phyloP scores from a whole-genome alignment of 2,113 vertebrate genomes.

The Boleophthalmus pectinirostris region DNA sequence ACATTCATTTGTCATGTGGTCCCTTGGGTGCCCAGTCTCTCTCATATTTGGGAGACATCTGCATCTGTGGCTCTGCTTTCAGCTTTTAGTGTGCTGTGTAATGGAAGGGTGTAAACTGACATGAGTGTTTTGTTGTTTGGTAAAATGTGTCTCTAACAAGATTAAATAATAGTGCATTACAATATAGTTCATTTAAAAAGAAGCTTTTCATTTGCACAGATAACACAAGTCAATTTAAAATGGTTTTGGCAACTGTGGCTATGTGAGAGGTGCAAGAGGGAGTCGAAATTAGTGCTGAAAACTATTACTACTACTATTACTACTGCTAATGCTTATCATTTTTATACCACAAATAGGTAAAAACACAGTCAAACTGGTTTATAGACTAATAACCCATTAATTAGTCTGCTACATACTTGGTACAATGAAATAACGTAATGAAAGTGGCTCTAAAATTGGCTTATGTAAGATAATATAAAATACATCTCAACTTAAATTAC shows the following conservation, averaged over 20 bases:
- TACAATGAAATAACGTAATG: no score
- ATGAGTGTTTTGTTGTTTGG: neutral
- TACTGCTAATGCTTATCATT: neutral
- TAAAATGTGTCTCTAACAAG: conserved; percentile 6
- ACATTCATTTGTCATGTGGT: neutral
- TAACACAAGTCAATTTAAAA: conserved; percentile 3
- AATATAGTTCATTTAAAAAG: neutral
- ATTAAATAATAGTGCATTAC: conserved; percentile 6
- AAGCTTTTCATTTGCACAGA: conserved; percentile 17
- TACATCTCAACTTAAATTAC: no score
- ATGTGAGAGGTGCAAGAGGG: neutral
- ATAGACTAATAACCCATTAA: neutral
- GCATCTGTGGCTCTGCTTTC: neutral
- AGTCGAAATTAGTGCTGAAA: neutral
- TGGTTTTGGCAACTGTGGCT: neutral
- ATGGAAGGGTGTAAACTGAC: neutral
- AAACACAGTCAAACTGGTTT: neutral
- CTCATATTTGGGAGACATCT: neutral
- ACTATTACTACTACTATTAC: neutral
- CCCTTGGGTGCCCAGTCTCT: neutral
- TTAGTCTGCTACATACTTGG: no score
- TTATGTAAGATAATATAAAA: no score
- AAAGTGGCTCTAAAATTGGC: no score
- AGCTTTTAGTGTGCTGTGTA: neutral
- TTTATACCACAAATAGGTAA: neutral